phyloP scores from a whole-genome alignment of 2,888 invertebrate species.

The Athripsodes cinereus region DNA sequence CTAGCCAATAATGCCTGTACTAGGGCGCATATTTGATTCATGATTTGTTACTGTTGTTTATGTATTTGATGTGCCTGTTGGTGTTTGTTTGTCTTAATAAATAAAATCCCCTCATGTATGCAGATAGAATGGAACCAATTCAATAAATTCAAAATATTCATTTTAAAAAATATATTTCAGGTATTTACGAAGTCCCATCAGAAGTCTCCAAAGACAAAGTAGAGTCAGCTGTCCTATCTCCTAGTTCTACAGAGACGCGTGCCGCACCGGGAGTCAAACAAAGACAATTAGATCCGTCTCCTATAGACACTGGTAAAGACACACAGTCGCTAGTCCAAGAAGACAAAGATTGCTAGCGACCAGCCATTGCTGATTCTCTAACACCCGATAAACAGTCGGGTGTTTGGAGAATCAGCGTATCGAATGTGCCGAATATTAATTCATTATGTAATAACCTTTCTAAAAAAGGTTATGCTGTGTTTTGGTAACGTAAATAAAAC shows the following conservation, averaged over 20 bases:
- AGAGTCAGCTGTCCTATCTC: conserved; percentile 70
- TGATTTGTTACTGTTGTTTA: too few species aligned
- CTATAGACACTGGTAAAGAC: conserved; percentile 83
- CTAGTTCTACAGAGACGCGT: conserved; percentile 75
- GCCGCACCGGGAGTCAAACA: conserved; percentile 61
- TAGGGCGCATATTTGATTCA: too few species aligned
- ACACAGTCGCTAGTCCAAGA: conserved; percentile 87
- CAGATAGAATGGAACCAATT: too few species aligned
- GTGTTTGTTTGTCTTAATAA: too few species aligned
- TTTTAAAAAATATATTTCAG: too few species aligned
- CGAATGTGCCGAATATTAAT: conserved; percentile 24
- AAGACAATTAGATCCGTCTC: conserved; percentile 74
- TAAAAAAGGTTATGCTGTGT: conserved; percentile 25
- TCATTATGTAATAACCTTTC: conserved; percentile 21
- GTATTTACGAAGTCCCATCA: conserved; percentile 77
- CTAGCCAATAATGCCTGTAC: too few species aligned
- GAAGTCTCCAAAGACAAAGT: conserved; percentile 64
- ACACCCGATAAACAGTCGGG: conserved; percentile 6
- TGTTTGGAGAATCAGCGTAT: conserved; percentile 26
- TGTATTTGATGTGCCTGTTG: too few species aligned
- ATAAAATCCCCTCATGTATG: too few species aligned
- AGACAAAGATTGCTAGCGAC: conserved; percentile 57
- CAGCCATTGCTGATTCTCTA: conserved; percentile 14
- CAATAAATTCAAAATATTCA: too few species aligned
- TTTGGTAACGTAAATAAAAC: conserved; percentile 22